phyloP scores from a whole-genome alignment of 2,113 vertebrate species.

The Sebastes fasciatus region DNA sequence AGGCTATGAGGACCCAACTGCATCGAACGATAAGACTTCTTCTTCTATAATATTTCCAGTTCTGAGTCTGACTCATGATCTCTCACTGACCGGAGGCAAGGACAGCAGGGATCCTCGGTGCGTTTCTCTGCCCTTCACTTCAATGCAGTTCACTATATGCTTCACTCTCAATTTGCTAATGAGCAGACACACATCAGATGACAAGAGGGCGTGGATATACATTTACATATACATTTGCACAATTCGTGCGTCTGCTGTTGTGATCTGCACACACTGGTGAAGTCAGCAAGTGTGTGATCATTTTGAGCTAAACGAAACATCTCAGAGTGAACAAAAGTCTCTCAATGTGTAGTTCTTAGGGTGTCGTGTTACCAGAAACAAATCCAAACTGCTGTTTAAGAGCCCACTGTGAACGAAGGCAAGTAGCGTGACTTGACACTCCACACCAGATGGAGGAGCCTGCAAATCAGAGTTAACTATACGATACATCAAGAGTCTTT shows the following conservation, averaged over 20 bases:
- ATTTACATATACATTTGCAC: slow-evolving; percentile 1
- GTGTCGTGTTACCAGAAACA: neutral
- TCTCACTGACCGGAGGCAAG: slow-evolving; percentile 59
- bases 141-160: slow-evolving; percentile 11
- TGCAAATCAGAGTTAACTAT: slow-evolving; percentile 15
- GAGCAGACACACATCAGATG: slow-evolving; percentile 28
- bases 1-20: slow-evolving; percentile 22
- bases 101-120: slow-evolving; percentile 47
- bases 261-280: slow-evolving; percentile 10
- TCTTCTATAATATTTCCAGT: slow-evolving; percentile 49
- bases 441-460: slow-evolving; percentile 12
- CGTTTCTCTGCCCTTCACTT: slow-evolving; percentile 46
- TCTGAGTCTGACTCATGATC: slow-evolving; percentile 51
- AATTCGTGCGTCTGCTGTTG: slow-evolving; percentile 3
- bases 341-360: neutral
- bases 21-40: slow-evolving; percentile 26
- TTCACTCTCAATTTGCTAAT: slow-evolving; percentile 43
- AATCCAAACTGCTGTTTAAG: neutral
- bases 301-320: neutral
- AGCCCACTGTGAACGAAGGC: slow-evolving; percentile 24
- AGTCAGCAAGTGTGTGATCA: neutral
- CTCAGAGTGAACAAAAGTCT: neutral
- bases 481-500: neutral
- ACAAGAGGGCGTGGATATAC: neutral
- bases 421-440: neutral